Percentiles rank a stretch among this genome's conserved stretches.
These are phyloP conservation scores for Gasterosteus nipponicus DNA, from an alignment of 2,113 vertebrate species.

Conservation along the genomic window DNA sequence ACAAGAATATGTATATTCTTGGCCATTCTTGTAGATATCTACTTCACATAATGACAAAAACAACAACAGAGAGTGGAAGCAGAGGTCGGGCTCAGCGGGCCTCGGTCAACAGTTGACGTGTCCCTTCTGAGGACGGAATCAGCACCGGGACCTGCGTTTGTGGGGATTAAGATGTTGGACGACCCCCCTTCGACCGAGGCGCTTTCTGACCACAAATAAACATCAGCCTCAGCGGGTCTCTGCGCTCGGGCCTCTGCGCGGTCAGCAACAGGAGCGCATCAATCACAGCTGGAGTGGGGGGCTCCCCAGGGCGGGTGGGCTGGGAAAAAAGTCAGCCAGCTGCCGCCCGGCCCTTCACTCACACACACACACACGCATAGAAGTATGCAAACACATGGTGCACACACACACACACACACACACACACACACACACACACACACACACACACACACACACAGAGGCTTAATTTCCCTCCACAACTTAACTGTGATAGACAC, in stretches of 20 bases:
- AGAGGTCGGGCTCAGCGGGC: slow-evolving; percentile 8
- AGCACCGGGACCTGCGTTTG: slow-evolving; percentile 57
- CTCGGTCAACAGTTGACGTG: slow-evolving; percentile 31
- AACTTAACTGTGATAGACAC: slow-evolving; percentile 57
- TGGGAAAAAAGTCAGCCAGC: slow-evolving; percentile 59
- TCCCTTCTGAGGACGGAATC: slow-evolving; percentile 55
- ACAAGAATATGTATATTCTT: not conserved
- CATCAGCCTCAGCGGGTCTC: slow-evolving; percentile 67
- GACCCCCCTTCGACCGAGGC: slow-evolving; percentile 68
- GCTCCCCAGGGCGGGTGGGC: slow-evolving; percentile 66
- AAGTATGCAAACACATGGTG: slow-evolving; percentile 16
- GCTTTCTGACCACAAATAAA: slow-evolving; percentile 80
- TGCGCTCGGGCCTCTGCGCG: slow-evolving; percentile 64
- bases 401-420: slow-evolving; percentile 20
- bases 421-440: slow-evolving; percentile 20
- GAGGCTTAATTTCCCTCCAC: slow-evolving; percentile 50
- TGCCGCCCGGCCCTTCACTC: slow-evolving; percentile 58
- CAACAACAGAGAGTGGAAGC: not conserved
- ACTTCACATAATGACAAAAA: slow-evolving; percentile 19
- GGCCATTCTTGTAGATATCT: not conserved
- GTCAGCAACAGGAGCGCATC: slow-evolving; percentile 76
- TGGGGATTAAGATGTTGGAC: slow-evolving; percentile 79
- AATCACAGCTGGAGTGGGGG: slow-evolving; percentile 77
- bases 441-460: not conserved
- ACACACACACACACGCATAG: slow-evolving; percentile 26